Evolutionary conservation across 2,888 invertebrate genomes (phyloP), one percentile per base, ranked within the genome.

Genomic region (Leptopilina drosophilae): DNA sequence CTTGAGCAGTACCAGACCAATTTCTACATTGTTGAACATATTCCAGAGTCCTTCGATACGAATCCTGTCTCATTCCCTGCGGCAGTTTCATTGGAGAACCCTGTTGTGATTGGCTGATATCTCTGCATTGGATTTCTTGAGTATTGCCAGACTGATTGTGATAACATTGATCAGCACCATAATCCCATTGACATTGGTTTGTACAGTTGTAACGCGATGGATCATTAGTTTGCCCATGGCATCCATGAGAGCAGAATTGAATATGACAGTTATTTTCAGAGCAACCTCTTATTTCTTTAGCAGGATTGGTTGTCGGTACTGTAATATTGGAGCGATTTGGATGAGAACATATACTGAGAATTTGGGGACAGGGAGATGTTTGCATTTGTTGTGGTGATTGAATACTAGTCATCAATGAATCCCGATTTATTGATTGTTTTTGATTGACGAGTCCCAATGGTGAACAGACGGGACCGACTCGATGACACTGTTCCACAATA

Each of bases 21-120:
- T 95, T 96, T 88, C 97, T 96, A 90, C 97, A 98, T 85, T 95
- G 96, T 88, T 97, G 97, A 0, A 98, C 98, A 87, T 98, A 98
- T 85, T 97, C 97, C 79, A 98, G 92, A 0, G 98, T 98, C 81
- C 98, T 94, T 88, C 97, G 96, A 91, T 98, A 98, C 0, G 97
- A 95, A 78, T 97, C 97, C 78, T 96, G 96, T 14, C 96, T 93
- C 97, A 97, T 97, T 5, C 93, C 94, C 64, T 93, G 90, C 1
- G 93, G 92, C 15, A 91, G 92, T 80, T 92, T 92, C 5, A 89
- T 87, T 6, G 91, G 90, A 12, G 91, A 90, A 15, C 90, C 90
- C 75, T 90, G 90, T 78, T 91, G 91, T 0, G 95, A 95, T 87
- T 95, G 95, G 67, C 94, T 95, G 81, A 95, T 95, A 83, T 95